Percentiles rank a stretch among this genome's conserved stretches.
Evolutionary conservation across 2,888 invertebrate genomes (phyloP).

Genomic region (Acanthosepion esculentum): DNA sequence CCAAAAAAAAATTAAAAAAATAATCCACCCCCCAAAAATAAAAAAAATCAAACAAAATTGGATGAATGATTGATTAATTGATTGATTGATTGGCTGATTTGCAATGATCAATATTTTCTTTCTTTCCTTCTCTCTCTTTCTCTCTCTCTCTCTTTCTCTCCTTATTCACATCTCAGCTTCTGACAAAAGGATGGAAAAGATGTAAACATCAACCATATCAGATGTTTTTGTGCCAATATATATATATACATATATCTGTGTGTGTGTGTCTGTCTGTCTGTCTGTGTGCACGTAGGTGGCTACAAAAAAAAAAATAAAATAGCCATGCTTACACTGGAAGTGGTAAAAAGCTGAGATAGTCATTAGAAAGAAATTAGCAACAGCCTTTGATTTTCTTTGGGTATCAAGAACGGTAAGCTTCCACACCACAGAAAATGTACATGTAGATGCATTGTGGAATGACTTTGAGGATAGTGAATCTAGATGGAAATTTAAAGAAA

Average conservation of each 20-base stretch:
- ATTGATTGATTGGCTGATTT: neutral
- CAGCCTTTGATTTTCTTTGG: neutral
- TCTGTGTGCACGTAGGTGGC: neutral
- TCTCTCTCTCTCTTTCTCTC: neutral
- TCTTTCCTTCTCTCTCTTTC: neutral
- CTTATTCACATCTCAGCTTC: neutral
- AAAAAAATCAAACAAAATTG: neutral
- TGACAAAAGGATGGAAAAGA: neutral
- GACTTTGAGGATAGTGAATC: too few relatives aligned
- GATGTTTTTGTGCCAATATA: neutral
- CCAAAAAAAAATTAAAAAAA: too few relatives aligned
- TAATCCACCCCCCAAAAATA: too few relatives aligned
- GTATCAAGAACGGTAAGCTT: neutral
- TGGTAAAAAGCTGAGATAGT: neutral
- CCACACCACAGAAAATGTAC: neutral
- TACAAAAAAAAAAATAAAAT: neutral
- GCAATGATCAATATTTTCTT: neutral
- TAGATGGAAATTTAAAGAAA: too few relatives aligned
- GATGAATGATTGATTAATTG: neutral
- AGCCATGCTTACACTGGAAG: neutral
- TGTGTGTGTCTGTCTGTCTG: too few relatives aligned
- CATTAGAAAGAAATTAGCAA: neutral
- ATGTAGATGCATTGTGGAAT: neutral
- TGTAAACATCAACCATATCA: neutral
- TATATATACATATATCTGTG: neutral